Percentiles rank a stretch among this genome's conserved stretches.
Evolutionary conservation across 2,888 invertebrate genomes (phyloP).

Genomic region (Agrochola lota): DNA sequence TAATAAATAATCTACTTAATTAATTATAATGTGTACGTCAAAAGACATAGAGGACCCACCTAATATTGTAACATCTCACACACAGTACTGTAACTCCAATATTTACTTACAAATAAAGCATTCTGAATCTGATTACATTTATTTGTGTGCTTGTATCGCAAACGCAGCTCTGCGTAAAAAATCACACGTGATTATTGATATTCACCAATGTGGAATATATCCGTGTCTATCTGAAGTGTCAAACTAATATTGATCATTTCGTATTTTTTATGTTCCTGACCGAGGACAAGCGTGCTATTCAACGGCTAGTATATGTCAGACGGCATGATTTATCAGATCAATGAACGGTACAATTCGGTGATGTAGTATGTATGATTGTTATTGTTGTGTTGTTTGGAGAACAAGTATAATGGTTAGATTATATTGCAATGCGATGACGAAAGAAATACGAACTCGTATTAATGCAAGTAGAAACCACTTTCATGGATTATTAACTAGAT

Average conservation of each 20-base stretch:
- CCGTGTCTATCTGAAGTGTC: background rate
- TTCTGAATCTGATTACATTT: background rate
- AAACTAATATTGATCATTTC: slow-evolving; percentile 1
- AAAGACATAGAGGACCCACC: background rate
- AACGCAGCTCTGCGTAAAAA: background rate
- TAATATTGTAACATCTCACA: background rate
- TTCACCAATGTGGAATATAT: background rate
- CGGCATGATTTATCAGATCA: background rate
- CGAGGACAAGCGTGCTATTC: background rate
- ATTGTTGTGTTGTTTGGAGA: background rate
- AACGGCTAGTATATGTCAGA: background rate
- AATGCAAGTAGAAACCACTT: background rate
- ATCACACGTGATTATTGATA: background rate
- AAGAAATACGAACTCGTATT: background rate
- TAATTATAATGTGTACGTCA: too few relatives aligned
- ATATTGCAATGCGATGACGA: background rate
- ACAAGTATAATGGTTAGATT: background rate
- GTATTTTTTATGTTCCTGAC: background rate
- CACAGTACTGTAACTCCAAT: background rate
- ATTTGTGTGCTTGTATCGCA: background rate
- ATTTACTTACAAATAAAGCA: background rate
- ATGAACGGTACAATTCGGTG: background rate
- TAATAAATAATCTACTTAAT: background rate
- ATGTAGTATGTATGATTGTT: background rate
- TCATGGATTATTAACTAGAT: background rate